Conservation (phyloP, 1,140 invertebrate species). For the Zaprionus ornatus region DNA sequence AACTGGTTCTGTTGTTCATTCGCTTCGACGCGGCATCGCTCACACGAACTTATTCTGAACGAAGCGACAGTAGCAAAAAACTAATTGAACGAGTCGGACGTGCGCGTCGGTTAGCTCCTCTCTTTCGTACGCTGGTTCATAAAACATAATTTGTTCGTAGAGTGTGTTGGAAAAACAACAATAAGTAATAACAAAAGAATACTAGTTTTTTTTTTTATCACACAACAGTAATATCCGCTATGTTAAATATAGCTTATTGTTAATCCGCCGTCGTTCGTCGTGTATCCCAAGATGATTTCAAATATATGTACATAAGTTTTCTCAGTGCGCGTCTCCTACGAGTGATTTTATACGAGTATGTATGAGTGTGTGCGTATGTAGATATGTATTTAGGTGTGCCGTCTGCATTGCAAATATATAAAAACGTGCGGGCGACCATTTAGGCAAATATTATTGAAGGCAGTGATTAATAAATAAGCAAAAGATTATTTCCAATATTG, state of each 20-base stretch:
- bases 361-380: slow-evolving; percentile 21
- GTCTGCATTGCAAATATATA: slow-evolving; percentile 22
- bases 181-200: slow-evolving; percentile 15
- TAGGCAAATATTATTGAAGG: slow-evolving; percentile 42
- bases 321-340: slow-evolving; percentile 25
- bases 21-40: not conserved
- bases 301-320: slow-evolving; percentile 26
- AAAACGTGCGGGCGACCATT: slow-evolving; percentile 24
- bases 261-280: not conserved
- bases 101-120: slow-evolving; percentile 23
- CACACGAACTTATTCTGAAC: slow-evolving; percentile 1
- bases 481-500: slow-evolving; percentile 47
- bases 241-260: slow-evolving; percentile 27
- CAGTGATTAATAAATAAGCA: slow-evolving; percentile 36
- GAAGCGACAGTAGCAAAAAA: slow-evolving; percentile 39
- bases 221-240: slow-evolving; percentile 26
- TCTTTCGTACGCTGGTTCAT: slow-evolving; percentile 2
- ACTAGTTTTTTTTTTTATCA: slow-evolving; percentile 27
- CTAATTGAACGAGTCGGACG: slow-evolving; percentile 31
- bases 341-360: slow-evolving; percentile 30
- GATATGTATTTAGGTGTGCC: slow-evolving; percentile 51
- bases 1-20: not conserved
- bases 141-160: slow-evolving; percentile 50
- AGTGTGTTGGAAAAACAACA: slow-evolving; percentile 31
- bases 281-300: slow-evolving; percentile 9